Evolutionary conservation across 2,797 vertebrate species (phyloP).

Genomic region (Sebastolobus alascanus): DNA sequence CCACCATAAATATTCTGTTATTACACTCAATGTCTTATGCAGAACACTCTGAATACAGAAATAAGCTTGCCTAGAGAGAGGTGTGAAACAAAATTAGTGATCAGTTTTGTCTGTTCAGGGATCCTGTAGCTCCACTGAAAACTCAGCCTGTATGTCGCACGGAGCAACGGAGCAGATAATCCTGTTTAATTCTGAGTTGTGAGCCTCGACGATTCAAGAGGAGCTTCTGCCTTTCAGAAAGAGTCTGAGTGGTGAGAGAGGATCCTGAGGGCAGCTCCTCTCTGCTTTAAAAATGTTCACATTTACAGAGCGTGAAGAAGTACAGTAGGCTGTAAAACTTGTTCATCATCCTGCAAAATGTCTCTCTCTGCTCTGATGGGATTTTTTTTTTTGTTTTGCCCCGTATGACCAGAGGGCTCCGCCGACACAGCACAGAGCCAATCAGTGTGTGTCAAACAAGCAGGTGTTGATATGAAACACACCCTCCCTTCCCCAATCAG

Average conservation of each 20-base stretch:
- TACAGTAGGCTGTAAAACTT: conserved; percentile 21
- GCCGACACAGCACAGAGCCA: conserved; percentile 3
- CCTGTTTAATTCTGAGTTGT: conserved; percentile 48
- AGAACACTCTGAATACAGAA: background rate
- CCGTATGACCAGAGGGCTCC: conserved; percentile 20
- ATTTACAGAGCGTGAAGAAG: conserved; percentile 7
- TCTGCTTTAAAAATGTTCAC: conserved; percentile 30
- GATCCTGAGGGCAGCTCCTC: conserved; percentile 36
- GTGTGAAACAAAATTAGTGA: background rate
- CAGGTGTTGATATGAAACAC: conserved; percentile 15
- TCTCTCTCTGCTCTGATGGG: conserved; percentile 28
- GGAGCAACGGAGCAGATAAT: conserved; percentile 28
- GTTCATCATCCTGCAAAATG: conserved; percentile 35
- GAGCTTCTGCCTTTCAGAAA: conserved; percentile 31
- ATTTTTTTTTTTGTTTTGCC: background rate
- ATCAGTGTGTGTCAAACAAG: conserved; percentile 24
- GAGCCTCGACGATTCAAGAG: conserved; percentile 29
- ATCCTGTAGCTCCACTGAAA: conserved; percentile 32
- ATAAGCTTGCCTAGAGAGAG: background rate
- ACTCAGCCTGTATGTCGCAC: conserved; percentile 31
- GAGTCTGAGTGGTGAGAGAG: background rate
- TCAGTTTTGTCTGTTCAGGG: background rate
- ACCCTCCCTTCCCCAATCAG: background rate
- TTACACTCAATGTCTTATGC: background rate
- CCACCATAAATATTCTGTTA: background rate